Evolutionary conservation across 1,140 invertebrate species (phyloP), one percentile per base, ranked within the genome.

Genomic region (Drosophila ficusphila): DNA sequence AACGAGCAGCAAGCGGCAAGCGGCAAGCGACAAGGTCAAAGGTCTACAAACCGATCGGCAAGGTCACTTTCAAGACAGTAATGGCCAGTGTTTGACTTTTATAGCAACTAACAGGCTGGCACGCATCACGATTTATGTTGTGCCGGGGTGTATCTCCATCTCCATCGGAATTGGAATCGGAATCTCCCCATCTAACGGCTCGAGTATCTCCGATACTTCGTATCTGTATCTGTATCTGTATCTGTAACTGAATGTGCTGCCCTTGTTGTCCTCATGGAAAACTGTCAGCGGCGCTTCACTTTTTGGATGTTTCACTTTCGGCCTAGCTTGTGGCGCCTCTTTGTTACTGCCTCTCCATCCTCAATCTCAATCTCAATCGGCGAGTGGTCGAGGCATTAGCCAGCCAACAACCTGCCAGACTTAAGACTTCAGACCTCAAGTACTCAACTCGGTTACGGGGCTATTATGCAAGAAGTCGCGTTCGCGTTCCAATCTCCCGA

Each of bases 1-100:
- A 62, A 21, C 51, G 29, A 64, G 39, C 72, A 61, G 53, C 64
- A 53, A n/a, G n/a, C n/a, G n/a, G n/a, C n/a, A n/a, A n/a, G n/a
- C n/a, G n/a, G n/a, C n/a, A n/a, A n/a, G 56, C 65, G 76, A 72
- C 85, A 89, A 89, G 85, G 85, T 89, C 83, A 90, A 89, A 89
- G 85, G 86, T 89, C 76, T 75, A 90, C 79, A 79, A 89, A 89
- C 75, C 71, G 82, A 62, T 48, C 21, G 62, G 61, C 85, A 89
- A 89, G 82, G 82, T 77, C 82, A 76, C 73, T 46, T 72, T 72
- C 61, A 64, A 72, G 82, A 88, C 81, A 85, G 72, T 86, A 76
- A 81, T 81, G 76, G 82, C 57, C 62, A 81, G 72, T 76, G 81
- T 85, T 83, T 76, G 82, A 76, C 72, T 86, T 86, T 86, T 86